Evolutionary conservation across 1,140 invertebrate genomes (phyloP), one percentile per base, ranked within the genome.

Genomic region (Trichonephila clavata): DNA sequence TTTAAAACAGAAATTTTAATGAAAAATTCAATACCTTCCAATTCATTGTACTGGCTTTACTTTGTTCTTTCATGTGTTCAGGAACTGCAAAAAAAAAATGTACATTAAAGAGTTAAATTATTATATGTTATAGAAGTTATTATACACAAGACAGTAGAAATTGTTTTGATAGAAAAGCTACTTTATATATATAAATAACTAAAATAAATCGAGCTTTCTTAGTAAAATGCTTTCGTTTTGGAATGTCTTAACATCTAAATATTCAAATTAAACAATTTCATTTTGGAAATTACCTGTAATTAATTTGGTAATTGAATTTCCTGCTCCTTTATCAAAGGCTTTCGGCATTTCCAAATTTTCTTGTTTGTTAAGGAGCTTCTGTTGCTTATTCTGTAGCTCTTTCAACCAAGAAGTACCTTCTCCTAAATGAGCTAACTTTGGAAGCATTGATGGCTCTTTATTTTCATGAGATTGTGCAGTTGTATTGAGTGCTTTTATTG

Each of bases 401-500:
- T 90, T 94, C 24, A 94, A 21, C 93, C 93, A 94, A 6, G 93
- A 94, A 81, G 77, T 94, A 16, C 80, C 93, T 84, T 90, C 93
- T 21, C 63, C 83, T 21, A 86, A 60, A 27, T 68, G 59, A 16
- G 93, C 80, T 68, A 89, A 77, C 27, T 94, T 89, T 83, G 86
- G 93, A 32, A 89, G 86, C 86, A 90, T 90, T 18, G 93, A 89
- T 24, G 80, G 59, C n/a, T 83, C 87, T 60, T 94, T 81, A 21
- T 16, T 77, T 2, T 77, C 91, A 57, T 77, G 68, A 20, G 61
- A 16, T 65, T 32, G 32, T 27, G 43, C n/a, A 14, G 59, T 6
- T 10, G 27, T 43, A 50, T 8, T 68, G 1, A 20, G 1, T n/a
- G 20, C 63, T 14, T 65, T 86, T 18, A 39, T 84, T 20, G 20